Conservation (phyloP, 2,113 vertebrate species). For the Corydoras maculifer region DNA sequence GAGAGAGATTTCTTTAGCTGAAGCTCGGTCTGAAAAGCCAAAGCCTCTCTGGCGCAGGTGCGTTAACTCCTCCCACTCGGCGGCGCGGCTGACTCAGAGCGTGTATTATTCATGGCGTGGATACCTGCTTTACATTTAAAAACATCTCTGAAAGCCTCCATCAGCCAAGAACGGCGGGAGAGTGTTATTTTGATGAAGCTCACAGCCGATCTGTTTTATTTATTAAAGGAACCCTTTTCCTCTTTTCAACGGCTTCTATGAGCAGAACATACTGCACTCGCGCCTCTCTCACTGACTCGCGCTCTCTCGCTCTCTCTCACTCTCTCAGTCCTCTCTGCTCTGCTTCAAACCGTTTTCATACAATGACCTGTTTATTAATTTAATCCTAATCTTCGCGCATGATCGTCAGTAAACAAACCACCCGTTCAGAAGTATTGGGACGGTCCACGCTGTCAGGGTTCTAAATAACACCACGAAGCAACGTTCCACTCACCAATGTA, state of each 20-base stretch:
- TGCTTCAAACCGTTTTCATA: not conserved
- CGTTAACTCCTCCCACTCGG: conserved; percentile 19
- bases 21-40: conserved; percentile 22
- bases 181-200: conserved; percentile 6
- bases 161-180: not conserved
- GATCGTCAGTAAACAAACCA: too few relatives aligned
- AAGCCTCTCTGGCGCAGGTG: conserved; percentile 18
- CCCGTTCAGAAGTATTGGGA: too few relatives aligned
- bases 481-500: too few relatives aligned
- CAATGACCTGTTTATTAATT: too few relatives aligned
- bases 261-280: not conserved
- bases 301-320: not conserved
- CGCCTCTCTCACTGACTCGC: not conserved
- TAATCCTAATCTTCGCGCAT: too few relatives aligned
- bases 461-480: too few relatives aligned
- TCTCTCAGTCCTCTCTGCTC: not conserved
- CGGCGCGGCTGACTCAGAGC: conserved; percentile 28
- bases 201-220: conserved; percentile 5
- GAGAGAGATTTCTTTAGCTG: conserved; percentile 22
- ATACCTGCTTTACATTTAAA: conserved; percentile 36
- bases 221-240: conserved; percentile 4
- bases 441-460: too few relatives aligned
- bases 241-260: not conserved
- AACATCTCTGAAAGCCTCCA: conserved; percentile 21
- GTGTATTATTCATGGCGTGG: conserved; percentile 43